Evolutionary conservation across 1,140 invertebrate species (phyloP).

Genomic region (Trissolcus basalis): DNA sequence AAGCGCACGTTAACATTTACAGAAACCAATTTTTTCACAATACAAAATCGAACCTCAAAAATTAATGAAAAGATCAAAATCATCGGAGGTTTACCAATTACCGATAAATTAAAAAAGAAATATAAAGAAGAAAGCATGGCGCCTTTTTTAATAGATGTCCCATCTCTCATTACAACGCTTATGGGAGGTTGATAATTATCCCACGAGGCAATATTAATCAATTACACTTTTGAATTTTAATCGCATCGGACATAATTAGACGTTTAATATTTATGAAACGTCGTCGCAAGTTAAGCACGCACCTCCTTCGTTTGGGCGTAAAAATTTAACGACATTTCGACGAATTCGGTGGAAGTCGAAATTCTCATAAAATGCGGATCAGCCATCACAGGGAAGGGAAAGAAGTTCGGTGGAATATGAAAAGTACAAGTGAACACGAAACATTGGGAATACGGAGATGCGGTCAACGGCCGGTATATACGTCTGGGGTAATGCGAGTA

Average conservation of each 20-base stretch:
- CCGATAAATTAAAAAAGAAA: no score
- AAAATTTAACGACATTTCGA: slow-evolving; percentile 21
- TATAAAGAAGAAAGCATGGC: no score
- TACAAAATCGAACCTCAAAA: no score
- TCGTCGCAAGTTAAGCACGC: background rate
- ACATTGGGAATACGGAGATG: slow-evolving; percentile 34
- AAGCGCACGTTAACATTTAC: no score
- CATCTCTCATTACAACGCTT: slow-evolving; percentile 9
- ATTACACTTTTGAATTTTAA: slow-evolving; percentile 16
- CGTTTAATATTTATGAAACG: slow-evolving; percentile 21
- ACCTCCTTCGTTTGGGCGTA: background rate
- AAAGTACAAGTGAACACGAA: slow-evolving; percentile 48
- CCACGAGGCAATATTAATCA: slow-evolving; percentile 13
- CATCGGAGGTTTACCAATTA: no score
- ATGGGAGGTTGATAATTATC: slow-evolving; percentile 18
- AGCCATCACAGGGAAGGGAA: no score
- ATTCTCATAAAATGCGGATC: slow-evolving; percentile 22
- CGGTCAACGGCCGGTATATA: slow-evolving; percentile 68
- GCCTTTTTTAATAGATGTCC: slow-evolving; percentile 4
- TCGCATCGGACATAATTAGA: slow-evolving; percentile 1
- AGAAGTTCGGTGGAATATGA: slow-evolving; percentile 40
- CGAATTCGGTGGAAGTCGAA: slow-evolving; percentile 16
- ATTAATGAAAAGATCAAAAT: no score
- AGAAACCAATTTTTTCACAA: no score
- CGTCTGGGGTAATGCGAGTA: slow-evolving; percentile 69